These are phyloP conservation scores for Poecilia velifera DNA, from an alignment of 2,797 vertebrate genomes.

Conservation along the genomic window DNA sequence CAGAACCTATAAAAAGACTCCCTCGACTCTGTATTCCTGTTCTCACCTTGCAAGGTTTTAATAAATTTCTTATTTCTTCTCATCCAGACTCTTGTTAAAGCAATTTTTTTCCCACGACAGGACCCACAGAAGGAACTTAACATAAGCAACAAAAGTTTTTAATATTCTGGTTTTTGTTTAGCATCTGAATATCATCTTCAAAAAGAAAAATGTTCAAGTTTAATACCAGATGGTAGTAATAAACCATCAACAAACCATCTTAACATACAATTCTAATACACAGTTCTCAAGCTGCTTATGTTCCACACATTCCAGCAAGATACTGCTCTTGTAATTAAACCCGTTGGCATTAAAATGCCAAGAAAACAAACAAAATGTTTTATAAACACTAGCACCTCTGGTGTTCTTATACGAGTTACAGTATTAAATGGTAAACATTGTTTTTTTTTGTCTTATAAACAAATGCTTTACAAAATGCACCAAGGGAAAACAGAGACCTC, in stretches of 20 bases:
- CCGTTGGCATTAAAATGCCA: not conserved
- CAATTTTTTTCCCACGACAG: no score
- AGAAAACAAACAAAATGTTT: not conserved
- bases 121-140: not conserved
- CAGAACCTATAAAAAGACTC: no score
- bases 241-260: not conserved
- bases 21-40: no score
- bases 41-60: no score
- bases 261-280: not conserved
- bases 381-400: not conserved
- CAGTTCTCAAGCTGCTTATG: not conserved
- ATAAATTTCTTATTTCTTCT: no score
- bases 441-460: slow-evolving; percentile 40
- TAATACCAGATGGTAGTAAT: not conserved
- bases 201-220: not conserved
- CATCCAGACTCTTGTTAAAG: no score
- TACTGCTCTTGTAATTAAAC: not conserved
- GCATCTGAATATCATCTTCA: not conserved
- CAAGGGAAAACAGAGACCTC: not conserved
- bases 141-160: not conserved
- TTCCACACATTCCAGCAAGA: not conserved
- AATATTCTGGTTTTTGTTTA: not conserved
- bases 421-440: not conserved
- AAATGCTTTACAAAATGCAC: slow-evolving; percentile 28
- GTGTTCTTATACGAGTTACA: not conserved